A percentile compares a stretch with the other conserved stretches of the same genome.
Evolutionary conservation across 2,113 vertebrate genomes (phyloP).

Genomic region (Microtus ochrogaster): DNA sequence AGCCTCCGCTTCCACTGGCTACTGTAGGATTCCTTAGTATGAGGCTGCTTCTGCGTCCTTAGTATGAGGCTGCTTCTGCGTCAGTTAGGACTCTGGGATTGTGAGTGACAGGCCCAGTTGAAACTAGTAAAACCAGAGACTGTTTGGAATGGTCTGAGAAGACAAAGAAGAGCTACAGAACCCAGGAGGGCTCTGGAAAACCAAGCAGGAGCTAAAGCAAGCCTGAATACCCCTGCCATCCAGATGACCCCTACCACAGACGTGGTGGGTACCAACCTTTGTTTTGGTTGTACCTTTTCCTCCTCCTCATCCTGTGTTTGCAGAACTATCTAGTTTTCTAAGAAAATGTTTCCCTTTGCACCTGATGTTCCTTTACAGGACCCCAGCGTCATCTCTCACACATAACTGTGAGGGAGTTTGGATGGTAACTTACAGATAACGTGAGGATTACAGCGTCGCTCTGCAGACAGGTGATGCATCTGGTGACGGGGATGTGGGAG

Average conservation of each 20-base stretch:
- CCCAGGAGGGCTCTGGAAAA: neutral
- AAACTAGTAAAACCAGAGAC: neutral
- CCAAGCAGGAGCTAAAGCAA: neutral
- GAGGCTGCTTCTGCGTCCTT: neutral
- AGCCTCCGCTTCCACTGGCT: neutral
- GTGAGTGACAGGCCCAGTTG: neutral
- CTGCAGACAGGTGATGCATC: neutral
- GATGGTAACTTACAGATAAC: neutral
- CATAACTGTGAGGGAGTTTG: neutral
- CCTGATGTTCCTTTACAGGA: neutral
- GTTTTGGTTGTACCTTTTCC: neutral
- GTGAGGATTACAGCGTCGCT: neutral
- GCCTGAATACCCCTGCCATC: neutral
- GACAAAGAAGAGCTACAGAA: neutral
- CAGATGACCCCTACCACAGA: rapidly evolving
- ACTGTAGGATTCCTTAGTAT: neutral
- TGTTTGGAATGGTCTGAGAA: neutral
- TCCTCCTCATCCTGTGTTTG: neutral
- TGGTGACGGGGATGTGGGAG: neutral
- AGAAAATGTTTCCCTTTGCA: neutral
- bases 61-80: neutral
- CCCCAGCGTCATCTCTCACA: neutral
- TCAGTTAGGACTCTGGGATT: neutral
- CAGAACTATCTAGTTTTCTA: constrained; percentile 13
- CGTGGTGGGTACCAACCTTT: neutral